Evolutionary conservation across 2,888 invertebrate genomes (phyloP).

Genomic region (Dinocampus coccinellae): DNA sequence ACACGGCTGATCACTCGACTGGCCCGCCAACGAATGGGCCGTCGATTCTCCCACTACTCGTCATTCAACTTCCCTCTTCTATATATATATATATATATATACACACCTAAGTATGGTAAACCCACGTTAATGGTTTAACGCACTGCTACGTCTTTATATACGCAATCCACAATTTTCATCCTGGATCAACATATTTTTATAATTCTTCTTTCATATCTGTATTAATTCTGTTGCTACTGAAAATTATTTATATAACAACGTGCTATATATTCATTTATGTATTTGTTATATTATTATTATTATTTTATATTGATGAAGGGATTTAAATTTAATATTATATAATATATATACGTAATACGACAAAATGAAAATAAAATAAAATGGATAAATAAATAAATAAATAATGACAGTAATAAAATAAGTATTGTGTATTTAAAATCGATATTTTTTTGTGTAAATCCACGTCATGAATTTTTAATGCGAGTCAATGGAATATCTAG

Average conservation of each 20-base stretch:
- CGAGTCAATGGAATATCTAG: not conserved
- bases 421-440: not conserved
- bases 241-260: not conserved
- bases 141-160: not conserved
- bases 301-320: not conserved
- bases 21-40: slow-evolving; percentile 24
- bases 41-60: slow-evolving; percentile 13
- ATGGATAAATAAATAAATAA: no score
- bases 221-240: not conserved
- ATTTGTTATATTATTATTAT: not conserved
- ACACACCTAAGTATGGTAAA: not conserved
- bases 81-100: not conserved
- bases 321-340: not conserved
- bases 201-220: not conserved
- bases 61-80: slow-evolving; percentile 1
- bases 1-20: slow-evolving; percentile 29
- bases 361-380: not conserved
- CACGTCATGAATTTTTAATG: slow-evolving; percentile 17
- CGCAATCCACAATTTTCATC: not conserved
- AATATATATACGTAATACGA: no score
- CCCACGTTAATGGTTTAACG: not conserved
- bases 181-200: not conserved
- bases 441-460: slow-evolving; percentile 1
- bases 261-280: not conserved
- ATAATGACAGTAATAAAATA: no score